Percentiles rank a stretch among this genome's conserved stretches.
These are phyloP conservation scores for Eumacrocentrus americanus DNA, from an alignment of 2,888 invertebrate species.

Conservation along the genomic window DNA sequence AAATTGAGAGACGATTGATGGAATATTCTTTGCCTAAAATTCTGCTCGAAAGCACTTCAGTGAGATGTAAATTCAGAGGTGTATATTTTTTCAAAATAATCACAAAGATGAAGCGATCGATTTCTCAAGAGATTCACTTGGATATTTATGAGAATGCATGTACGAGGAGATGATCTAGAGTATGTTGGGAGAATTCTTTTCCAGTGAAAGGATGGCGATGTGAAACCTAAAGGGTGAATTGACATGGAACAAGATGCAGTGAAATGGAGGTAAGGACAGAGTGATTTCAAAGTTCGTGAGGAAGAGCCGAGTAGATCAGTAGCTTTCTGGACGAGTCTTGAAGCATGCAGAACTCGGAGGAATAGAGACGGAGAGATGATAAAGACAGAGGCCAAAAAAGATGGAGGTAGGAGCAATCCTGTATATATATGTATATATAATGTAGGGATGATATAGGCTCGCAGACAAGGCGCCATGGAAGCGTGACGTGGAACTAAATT, in stretches of 20 bases:
- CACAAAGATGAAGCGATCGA: neutral
- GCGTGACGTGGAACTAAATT: conserved; percentile 47
- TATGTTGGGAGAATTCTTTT: conserved; percentile 48
- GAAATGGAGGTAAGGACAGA: neutral
- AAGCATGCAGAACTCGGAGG: neutral
- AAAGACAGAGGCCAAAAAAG: neutral
- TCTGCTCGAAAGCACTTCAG: neutral
- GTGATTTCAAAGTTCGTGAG: conserved; percentile 4
- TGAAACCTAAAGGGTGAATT: conserved; percentile 25
- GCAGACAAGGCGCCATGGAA: conserved; percentile 35
- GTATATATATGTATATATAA: neutral
- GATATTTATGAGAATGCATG: neutral
- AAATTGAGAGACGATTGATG: neutral
- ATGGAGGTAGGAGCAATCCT: neutral
- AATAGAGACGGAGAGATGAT: neutral
- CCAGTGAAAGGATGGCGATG: conserved; percentile 38
- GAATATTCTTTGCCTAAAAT: neutral
- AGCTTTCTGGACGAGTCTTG: neutral
- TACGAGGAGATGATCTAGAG: conserved; percentile 21
- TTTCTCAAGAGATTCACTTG: neutral
- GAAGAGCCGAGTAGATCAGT: neutral
- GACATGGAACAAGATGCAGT: conserved; percentile 29
- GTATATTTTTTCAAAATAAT: neutral
- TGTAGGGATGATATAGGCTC: neutral
- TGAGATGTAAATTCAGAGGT: neutral